A percentile compares a stretch with the other conserved stretches of the same genome.
Evolutionary conservation across 2,113 vertebrate species (phyloP).

Genomic region (Daboia siamensis): DNA sequence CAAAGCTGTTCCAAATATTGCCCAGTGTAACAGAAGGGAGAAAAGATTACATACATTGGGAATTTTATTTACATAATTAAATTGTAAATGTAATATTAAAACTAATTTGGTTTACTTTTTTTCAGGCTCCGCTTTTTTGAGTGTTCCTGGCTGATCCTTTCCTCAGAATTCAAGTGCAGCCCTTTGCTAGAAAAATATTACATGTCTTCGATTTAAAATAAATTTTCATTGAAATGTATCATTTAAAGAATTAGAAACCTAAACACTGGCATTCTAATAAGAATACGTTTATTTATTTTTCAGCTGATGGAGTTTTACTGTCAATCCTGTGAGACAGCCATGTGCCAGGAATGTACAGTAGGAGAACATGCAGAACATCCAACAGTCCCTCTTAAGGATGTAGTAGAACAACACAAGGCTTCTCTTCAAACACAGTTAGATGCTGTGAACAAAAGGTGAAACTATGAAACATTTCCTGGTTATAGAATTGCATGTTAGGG

Average conservation of each 20-base stretch:
- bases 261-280: not conserved
- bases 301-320: conserved; percentile 99
- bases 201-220: not conserved
- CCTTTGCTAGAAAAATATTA: not conserved
- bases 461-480: not conserved
- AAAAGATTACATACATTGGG: not conserved
- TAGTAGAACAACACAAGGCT: conserved; percentile 94
- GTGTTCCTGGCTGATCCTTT: not conserved
- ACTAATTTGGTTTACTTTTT: not conserved
- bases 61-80: not conserved
- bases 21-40: not conserved
- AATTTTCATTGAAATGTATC: not conserved
- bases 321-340: conserved; percentile 94
- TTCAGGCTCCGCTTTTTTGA: not conserved
- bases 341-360: conserved; percentile 93
- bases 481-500: not conserved
- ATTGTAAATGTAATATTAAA: not conserved
- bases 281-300: conserved; percentile 6
- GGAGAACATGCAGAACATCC: conserved; percentile 92
- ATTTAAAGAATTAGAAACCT: not conserved
- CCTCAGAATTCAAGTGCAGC: not conserved
- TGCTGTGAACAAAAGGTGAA: conserved; percentile 88
- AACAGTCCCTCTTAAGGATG: conserved; percentile 91
- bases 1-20: not conserved
- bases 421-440: conserved; percentile 89